Conservation (phyloP, 2,797 vertebrate genomes). For the Schizothorax lantsangensis region DNA sequence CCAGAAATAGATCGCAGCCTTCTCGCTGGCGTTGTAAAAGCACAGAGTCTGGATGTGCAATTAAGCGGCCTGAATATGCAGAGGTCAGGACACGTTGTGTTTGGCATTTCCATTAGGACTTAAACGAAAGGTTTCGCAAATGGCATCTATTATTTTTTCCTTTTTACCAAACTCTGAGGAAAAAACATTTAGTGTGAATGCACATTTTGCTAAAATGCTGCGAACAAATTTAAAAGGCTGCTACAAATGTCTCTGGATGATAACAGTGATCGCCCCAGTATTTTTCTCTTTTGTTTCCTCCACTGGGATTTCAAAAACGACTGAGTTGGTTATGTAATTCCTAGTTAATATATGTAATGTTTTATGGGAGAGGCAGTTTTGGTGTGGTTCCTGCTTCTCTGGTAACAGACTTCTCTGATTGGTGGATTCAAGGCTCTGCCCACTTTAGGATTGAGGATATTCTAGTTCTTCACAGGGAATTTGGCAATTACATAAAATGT, state of each 20-base stretch:
- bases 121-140: conserved; percentile 49
- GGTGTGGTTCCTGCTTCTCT: not conserved
- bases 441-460: not conserved
- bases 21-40: conserved; percentile 61
- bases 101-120: conserved; percentile 62
- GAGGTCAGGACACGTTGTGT: conserved; percentile 52
- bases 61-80: conserved; percentile 56
- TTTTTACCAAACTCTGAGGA: conserved; percentile 18
- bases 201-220: not conserved
- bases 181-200: conserved; percentile 14
- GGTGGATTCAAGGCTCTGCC: not conserved
- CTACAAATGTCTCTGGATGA: conserved; percentile 35
- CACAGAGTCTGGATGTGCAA: conserved; percentile 63
- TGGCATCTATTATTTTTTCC: conserved; percentile 46
- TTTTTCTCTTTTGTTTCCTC: not conserved
- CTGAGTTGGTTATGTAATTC: not conserved
- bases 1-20: conserved; percentile 56
- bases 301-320: not conserved
- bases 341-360: not conserved
- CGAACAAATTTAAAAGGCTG: conserved; percentile 19
- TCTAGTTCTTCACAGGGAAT: not conserved
- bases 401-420: conserved; percentile 4
- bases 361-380: not conserved
- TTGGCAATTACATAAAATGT: not conserved
- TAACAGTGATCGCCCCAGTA: not conserved